Evolutionary conservation across 2,888 invertebrate species (phyloP).

Genomic region (Hartigia nigra): DNA sequence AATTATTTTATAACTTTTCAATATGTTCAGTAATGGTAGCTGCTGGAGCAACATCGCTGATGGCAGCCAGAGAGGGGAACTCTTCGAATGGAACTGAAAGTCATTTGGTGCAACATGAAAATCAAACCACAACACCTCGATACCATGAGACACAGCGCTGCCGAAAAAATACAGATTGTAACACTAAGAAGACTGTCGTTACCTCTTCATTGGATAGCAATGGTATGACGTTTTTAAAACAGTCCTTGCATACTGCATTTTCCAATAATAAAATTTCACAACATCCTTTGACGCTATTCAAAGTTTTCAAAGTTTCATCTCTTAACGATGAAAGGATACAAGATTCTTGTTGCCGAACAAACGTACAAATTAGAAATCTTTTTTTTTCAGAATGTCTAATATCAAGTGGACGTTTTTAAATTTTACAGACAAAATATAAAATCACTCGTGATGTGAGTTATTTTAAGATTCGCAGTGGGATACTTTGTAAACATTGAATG

Average conservation of each 20-base stretch:
- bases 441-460: neutral
- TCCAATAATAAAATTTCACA: neutral
- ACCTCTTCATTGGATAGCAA: slow-evolving; percentile 18
- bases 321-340: neutral
- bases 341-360: neutral
- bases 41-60: slow-evolving; percentile 51
- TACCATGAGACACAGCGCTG: neutral
- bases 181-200: slow-evolving; percentile 29
- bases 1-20: neutral
- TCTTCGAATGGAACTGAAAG: slow-evolving; percentile 44
- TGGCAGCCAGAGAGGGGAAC: slow-evolving; percentile 52
- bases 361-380: neutral
- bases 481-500: neutral
- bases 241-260: neutral
- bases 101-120: slow-evolving; percentile 34
- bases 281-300: slow-evolving; percentile 4
- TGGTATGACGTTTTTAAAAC: slow-evolving; percentile 13
- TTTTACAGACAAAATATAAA: neutral
- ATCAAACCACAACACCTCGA: slow-evolving; percentile 30
- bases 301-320: neutral
- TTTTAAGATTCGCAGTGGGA: neutral
- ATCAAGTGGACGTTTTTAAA: neutral
- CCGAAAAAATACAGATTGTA: slow-evolving; percentile 30
- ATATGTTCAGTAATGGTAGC: slow-evolving; percentile 50
- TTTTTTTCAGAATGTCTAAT: neutral